These are phyloP conservation scores for Trematomus loennbergii DNA, from an alignment of 2,113 vertebrate genomes.

Conservation along the genomic window DNA sequence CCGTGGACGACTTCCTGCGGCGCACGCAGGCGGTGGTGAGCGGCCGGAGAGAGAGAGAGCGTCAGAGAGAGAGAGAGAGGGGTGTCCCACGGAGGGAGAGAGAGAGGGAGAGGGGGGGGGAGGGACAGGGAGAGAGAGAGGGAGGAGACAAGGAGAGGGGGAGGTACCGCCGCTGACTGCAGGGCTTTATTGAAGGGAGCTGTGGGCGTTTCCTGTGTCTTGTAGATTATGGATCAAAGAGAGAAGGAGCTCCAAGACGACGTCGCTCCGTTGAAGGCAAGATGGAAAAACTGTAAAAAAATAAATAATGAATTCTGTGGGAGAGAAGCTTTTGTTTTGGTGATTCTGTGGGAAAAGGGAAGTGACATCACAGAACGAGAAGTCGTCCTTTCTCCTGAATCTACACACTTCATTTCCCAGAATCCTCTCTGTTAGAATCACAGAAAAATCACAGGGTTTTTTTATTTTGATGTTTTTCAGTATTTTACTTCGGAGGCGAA, in stretches of 20 bases:
- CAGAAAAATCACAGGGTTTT: neutral
- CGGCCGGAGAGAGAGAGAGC: conserved; percentile 92
- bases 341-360: neutral
- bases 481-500: neutral
- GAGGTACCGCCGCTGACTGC: conserved; percentile 89
- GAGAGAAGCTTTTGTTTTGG: conserved; percentile 28
- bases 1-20: conserved; percentile 97
- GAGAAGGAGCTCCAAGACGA: neutral
- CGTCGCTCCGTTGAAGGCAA: conserved; percentile 38
- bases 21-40: conserved; percentile 97
- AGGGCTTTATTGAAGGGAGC: conserved; percentile 32
- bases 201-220: neutral
- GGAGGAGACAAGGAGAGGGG: conserved; percentile 91
- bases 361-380: conserved; percentile 11
- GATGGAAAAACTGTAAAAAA: conserved; percentile 3
- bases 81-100: conserved; percentile 85
- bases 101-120: conserved; percentile 85
- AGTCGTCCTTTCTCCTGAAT: neutral
- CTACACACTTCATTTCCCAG: conserved; percentile 5
- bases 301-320: conserved; percentile 4
- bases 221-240: conserved; percentile 29
- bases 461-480: neutral
- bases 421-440: conserved; percentile 9
- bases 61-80: conserved; percentile 92
- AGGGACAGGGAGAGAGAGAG: conserved; percentile 77